These are phyloP conservation scores for cat (Felis catus) DNA, from an alignment of 2,113 vertebrate species.

Conservation along the genomic window F.catus_Fca126_mat1.0 CM031413.1:143439501-143440000, in stretches of 20 bases:
- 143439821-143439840: background rate
- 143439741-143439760: background rate
- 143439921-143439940: background rate
- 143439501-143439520: background rate
- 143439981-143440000: background rate
- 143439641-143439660: background rate
- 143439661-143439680: background rate
- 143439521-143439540: background rate
- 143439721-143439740: background rate
- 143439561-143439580: background rate
- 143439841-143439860: background rate
- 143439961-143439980: background rate
- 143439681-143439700: background rate
- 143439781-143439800: background rate
- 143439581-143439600: background rate
- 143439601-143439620: background rate
- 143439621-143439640: background rate
- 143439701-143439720: background rate
- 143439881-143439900: background rate
- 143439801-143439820: background rate
- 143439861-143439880: background rate
- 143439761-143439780: background rate
- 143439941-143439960: background rate
- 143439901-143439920: background rate
- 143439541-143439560: background rate